phyloP scores from a whole-genome alignment of 2,113 vertebrate species.

The Haplochromis vanheusdeni region DNA sequence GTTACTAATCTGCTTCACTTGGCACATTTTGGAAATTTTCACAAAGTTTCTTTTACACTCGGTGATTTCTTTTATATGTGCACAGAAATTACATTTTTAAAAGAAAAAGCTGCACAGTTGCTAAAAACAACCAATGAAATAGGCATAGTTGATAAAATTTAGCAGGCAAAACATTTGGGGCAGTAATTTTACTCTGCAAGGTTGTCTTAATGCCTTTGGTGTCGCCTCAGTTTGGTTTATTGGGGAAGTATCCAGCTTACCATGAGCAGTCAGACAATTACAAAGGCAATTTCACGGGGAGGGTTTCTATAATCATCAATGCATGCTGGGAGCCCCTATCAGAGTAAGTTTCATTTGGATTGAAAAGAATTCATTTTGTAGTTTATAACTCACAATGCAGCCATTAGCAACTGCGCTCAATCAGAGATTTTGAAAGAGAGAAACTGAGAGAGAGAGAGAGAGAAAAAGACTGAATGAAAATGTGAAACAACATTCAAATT shows the following conservation, averaged over 20 bases:
- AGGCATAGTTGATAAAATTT: slow-evolving; percentile 6
- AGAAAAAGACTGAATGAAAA: slow-evolving; percentile 12
- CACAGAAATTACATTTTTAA: neutral
- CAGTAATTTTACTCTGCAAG: slow-evolving; percentile 30
- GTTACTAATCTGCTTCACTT: neutral
- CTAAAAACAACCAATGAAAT: slow-evolving; percentile 7
- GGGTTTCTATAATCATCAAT: slow-evolving; percentile 70
- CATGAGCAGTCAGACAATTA: slow-evolving; percentile 65
- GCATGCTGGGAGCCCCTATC: slow-evolving; percentile 66
- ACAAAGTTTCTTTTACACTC: neutral
- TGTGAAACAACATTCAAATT: slow-evolving; percentile 55
- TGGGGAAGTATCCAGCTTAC: slow-evolving; percentile 57
- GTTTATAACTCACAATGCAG: slow-evolving; percentile 62
- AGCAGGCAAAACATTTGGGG: slow-evolving; percentile 15
- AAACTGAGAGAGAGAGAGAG: neutral
- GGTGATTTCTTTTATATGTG: neutral
- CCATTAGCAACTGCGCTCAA: slow-evolving; percentile 58
- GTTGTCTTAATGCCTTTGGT: slow-evolving; percentile 44
- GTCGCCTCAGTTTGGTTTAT: slow-evolving; percentile 53
- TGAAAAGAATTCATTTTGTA: slow-evolving; percentile 66
- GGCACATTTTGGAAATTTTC: neutral
- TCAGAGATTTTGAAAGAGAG: slow-evolving; percentile 38
- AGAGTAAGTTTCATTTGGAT: slow-evolving; percentile 64
- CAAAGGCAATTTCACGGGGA: slow-evolving; percentile 66
- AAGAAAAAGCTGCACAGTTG: neutral